Conservation (phyloP, 2,113 vertebrate species). For the Lasiurus borealis region DNA sequence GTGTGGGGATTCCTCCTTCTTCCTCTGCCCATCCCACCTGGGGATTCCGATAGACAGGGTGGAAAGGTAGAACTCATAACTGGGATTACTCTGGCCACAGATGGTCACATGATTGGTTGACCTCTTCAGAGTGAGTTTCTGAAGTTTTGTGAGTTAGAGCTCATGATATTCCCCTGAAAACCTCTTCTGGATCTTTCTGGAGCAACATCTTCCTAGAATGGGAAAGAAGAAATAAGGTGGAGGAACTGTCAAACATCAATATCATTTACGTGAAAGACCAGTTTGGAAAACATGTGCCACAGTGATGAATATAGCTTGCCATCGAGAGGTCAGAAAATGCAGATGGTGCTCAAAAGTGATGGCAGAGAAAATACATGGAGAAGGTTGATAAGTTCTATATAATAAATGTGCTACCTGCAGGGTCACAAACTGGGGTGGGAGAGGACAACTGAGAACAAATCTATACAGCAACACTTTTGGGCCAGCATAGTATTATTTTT, state of each 20-base stretch:
- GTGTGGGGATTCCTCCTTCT: neutral
- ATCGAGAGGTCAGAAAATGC: slow-evolving; percentile 20
- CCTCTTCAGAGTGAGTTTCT: neutral
- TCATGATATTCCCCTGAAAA: neutral
- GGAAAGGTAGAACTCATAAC: neutral
- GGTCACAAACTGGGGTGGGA: neutral
- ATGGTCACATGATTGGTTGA: neutral
- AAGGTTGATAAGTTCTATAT: neutral
- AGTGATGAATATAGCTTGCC: slow-evolving; percentile 48
- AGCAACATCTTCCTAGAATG: neutral
- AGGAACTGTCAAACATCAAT: neutral
- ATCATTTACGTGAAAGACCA: slow-evolving; percentile 21
- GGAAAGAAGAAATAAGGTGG: neutral
- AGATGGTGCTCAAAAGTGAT: slow-evolving; percentile 14
- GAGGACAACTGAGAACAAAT: neutral
- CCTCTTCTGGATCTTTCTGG: neutral
- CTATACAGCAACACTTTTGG: neutral
- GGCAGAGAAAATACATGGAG: neutral
- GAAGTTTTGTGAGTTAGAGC: neutral
- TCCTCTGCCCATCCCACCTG: neutral
- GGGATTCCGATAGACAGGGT: neutral
- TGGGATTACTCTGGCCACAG: neutral
- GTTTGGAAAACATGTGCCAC: neutral
- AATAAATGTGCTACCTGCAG: neutral
- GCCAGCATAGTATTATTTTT: neutral